Percentiles rank a stretch among this genome's conserved stretches.
Evolutionary conservation across 2,797 vertebrate genomes (phyloP).

Genomic region (Pseudochirops cupreus): DNA sequence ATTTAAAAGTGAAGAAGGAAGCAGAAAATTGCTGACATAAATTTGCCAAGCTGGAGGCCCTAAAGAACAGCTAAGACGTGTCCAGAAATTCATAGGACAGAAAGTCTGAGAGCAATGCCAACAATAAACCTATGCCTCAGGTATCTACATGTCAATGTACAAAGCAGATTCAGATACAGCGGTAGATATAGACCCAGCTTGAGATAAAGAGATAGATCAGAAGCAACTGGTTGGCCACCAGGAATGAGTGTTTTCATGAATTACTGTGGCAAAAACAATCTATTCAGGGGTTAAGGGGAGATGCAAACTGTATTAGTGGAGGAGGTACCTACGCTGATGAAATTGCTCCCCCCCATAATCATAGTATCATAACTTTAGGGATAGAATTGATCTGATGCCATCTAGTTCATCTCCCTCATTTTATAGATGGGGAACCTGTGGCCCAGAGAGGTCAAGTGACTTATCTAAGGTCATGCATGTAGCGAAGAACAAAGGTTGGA

Average conservation of each 20-base stretch:
- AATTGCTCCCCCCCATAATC: not conserved
- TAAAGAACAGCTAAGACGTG: not conserved
- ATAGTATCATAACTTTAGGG: not conserved
- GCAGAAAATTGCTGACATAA: slow-evolving; percentile 8
- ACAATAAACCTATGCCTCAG: not conserved
- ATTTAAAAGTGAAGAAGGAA: not conserved
- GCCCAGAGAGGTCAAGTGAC: not conserved
- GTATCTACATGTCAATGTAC: not conserved
- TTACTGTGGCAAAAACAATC: not conserved
- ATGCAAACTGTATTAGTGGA: not conserved
- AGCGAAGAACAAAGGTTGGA: not conserved
- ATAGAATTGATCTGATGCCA: not conserved
- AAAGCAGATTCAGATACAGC: not conserved
- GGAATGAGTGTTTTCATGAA: not conserved
- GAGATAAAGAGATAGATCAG: not conserved
- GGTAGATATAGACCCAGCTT: not conserved
- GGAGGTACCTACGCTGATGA: not conserved
- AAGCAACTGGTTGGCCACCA: not conserved
- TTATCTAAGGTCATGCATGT: not conserved
- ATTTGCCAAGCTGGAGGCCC: not conserved
- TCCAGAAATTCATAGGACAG: not conserved
- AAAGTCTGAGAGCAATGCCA: not conserved
- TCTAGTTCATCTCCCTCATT: not conserved
- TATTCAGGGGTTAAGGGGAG: not conserved
- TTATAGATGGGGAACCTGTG: not conserved